phyloP scores from a whole-genome alignment of 2,113 vertebrate species.

The Vulpes lagopus region DNA sequence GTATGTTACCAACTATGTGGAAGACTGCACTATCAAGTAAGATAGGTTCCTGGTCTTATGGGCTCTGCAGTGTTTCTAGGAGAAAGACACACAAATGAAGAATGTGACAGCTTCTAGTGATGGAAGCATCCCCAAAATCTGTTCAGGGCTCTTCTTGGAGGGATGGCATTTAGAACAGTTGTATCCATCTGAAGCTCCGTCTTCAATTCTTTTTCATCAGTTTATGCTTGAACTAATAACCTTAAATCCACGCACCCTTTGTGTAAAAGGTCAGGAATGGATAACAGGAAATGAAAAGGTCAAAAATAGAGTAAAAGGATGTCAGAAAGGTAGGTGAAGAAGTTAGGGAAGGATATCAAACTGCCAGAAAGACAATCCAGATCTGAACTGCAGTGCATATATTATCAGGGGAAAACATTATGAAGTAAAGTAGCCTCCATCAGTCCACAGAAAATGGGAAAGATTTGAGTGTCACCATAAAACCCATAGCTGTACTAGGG shows the following conservation, averaged over 20 bases:
- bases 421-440: not conserved
- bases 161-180: not conserved
- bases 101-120: not conserved
- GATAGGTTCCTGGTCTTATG: not conserved
- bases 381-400: not conserved
- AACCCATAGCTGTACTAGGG: fast-evolving
- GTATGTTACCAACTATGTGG: fast-evolving
- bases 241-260: slow-evolving; percentile 2
- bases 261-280: not conserved
- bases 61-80: not conserved
- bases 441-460: not conserved
- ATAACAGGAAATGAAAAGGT: not conserved
- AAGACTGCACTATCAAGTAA: not conserved
- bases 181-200: not conserved
- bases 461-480: not conserved
- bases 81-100: not conserved
- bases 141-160: not conserved
- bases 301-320: not conserved
- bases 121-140: not conserved
- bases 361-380: not conserved
- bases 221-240: not conserved
- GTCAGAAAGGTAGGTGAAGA: not conserved
- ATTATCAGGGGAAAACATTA: not conserved
- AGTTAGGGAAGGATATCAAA: not conserved
- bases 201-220: not conserved